These are phyloP conservation scores for Baryphthengus martii DNA, from an alignment of 2,113 vertebrate genomes.

Conservation along the genomic window DNA sequence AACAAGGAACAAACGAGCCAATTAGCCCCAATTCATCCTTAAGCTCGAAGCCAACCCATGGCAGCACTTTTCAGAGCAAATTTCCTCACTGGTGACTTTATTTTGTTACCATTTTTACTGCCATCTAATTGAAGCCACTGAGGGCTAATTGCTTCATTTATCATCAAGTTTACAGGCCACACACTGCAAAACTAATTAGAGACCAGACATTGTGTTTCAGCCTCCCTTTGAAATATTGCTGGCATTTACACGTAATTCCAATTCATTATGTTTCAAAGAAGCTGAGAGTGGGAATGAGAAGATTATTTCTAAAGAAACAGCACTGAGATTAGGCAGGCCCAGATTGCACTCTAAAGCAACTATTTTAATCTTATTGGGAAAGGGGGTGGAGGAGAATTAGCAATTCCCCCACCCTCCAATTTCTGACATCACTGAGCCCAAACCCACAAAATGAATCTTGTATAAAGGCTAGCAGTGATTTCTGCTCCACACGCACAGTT, in stretches of 20 bases:
- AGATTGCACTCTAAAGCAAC: background rate
- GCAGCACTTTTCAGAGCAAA: slow-evolving; percentile 17
- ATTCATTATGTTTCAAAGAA: slow-evolving; percentile 52
- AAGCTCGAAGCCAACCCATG: background rate
- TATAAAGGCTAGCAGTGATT: background rate
- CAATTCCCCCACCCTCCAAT: background rate
- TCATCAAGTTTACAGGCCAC: slow-evolving; percentile 58
- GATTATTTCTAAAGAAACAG: slow-evolving; percentile 17
- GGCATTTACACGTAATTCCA: slow-evolving; percentile 14
- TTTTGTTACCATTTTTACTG: slow-evolving; percentile 61
- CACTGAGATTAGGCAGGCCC: background rate
- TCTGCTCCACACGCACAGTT: background rate
- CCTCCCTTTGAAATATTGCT: slow-evolving; percentile 49
- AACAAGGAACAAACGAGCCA: slow-evolving; percentile 26
- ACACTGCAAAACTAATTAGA: slow-evolving; percentile 60
- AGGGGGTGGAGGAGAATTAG: background rate
- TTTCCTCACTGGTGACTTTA: slow-evolving; percentile 39
- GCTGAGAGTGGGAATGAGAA: background rate
- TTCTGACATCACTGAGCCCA: background rate
- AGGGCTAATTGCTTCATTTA: slow-evolving; percentile 61
- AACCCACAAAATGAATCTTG: slow-evolving; percentile 31
- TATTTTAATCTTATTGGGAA: background rate
- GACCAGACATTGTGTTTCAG: slow-evolving; percentile 21
- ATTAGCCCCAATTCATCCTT: slow-evolving; percentile 36
- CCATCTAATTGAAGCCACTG: slow-evolving; percentile 60